Conservation (phyloP, 2,888 invertebrate genomes). For the Aplocera efformata region DNA sequence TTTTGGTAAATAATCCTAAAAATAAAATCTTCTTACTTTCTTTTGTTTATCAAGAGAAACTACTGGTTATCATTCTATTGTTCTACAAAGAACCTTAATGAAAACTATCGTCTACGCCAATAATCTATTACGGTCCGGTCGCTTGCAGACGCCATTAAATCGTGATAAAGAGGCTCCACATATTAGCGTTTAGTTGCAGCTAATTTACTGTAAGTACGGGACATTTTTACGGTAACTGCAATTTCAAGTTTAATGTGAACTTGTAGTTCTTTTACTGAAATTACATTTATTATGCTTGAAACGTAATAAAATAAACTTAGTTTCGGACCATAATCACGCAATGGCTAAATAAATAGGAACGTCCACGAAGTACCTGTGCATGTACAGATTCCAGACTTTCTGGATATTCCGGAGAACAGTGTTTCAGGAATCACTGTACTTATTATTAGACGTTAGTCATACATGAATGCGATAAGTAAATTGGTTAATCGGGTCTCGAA, state of each 20-base stretch:
- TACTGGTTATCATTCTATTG: slow-evolving; percentile 8
- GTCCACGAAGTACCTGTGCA: too few species aligned
- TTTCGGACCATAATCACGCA: too few species aligned
- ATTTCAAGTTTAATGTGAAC: slow-evolving; percentile 12
- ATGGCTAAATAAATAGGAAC: too few species aligned
- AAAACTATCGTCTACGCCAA: slow-evolving; percentile 54
- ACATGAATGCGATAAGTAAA: too few species aligned
- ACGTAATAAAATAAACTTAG: too few species aligned
- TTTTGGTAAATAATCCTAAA: too few species aligned
- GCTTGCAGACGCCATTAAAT: slow-evolving; percentile 49
- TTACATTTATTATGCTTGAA: slow-evolving; percentile 5
- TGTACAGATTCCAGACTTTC: too few species aligned
- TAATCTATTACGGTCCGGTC: slow-evolving; percentile 55
- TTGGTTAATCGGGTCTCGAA: too few species aligned
- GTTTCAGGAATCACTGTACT: too few species aligned
- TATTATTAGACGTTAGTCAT: too few species aligned
- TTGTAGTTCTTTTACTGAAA: slow-evolving; percentile 11
- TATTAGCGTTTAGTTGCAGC: slow-evolving; percentile 25
- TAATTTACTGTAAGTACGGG: slow-evolving; percentile 24
- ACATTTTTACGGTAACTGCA: slow-evolving; percentile 15
- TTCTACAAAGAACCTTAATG: slow-evolving; percentile 40
- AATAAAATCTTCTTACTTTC: too few species aligned
- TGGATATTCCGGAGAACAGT: too few species aligned
- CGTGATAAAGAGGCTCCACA: slow-evolving; percentile 28
- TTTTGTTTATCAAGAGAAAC: neutral